These are phyloP conservation scores for Microctonus aethiopoides DNA, from an alignment of 2,888 invertebrate genomes.

Conservation along the genomic window DNA sequence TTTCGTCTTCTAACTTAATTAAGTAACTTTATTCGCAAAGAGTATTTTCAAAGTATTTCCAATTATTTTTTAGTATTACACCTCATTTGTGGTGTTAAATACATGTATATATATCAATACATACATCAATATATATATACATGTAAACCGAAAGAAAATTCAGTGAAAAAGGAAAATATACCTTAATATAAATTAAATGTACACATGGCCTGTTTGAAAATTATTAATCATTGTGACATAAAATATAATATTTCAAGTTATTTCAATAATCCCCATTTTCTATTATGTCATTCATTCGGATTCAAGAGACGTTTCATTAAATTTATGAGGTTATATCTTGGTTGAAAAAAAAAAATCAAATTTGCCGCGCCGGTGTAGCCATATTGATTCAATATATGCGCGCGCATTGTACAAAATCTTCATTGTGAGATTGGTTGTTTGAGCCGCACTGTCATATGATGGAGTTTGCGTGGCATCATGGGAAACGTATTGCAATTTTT, in stretches of 20 bases:
- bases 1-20: slow-evolving; percentile 33
- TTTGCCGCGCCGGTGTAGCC: slow-evolving; percentile 37
- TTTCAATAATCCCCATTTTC: not conserved
- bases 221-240: slow-evolving; percentile 59
- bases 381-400: slow-evolving; percentile 28
- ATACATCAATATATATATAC: slow-evolving; percentile 46
- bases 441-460: slow-evolving; percentile 59
- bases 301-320: not conserved
- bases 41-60: slow-evolving; percentile 67
- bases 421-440: slow-evolving; percentile 51
- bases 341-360: slow-evolving; percentile 38
- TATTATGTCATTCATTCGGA: too few relatives aligned
- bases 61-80: slow-evolving; percentile 67
- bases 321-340: not conserved
- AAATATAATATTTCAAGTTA: not conserved
- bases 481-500: slow-evolving; percentile 59
- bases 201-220: slow-evolving; percentile 53
- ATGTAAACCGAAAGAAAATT: slow-evolving; percentile 14
- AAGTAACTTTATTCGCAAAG: slow-evolving; percentile 62
- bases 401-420: slow-evolving; percentile 37
- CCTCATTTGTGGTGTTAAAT: slow-evolving; percentile 44
- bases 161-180: slow-evolving; percentile 21
- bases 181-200: slow-evolving; percentile 47
- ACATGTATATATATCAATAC: too few relatives aligned
- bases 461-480: slow-evolving; percentile 58